Evolutionary conservation across 2,888 invertebrate species (phyloP), one percentile per base, ranked within the genome.

Genomic region (Mythimna albipuncta): DNA sequence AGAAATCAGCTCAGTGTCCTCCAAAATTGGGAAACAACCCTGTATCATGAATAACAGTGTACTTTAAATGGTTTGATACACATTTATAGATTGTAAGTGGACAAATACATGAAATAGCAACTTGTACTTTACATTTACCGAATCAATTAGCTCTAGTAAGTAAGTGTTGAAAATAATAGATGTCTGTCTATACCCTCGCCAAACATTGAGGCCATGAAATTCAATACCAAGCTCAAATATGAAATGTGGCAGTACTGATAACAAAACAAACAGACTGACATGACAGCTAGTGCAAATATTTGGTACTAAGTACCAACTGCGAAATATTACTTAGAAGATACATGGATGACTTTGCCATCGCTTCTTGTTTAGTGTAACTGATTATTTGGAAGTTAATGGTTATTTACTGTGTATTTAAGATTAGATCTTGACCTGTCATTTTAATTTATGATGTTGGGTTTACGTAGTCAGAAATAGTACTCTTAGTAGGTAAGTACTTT

Each of bases 251-350:
- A 35, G 69, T 67, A 67, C 68, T 62, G 83, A 69, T 69, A 75
- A 69, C 55, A 71, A 79, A 67, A 75, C 77, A 85, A 85, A 85
- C 70, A 82, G 57, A 26, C 66, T 21, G 41, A 52, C 58, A 64
- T 77, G 72, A 57, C 71, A 32, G 57, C 57, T 57, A 57, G 70
- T 69, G 85, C 70, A 75, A 85, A 83, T 83, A 83, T 85, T 85
- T 77, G 66, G 52, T 64, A 58, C n/a, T 10, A 6, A 59, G n/a
- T 3, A 9, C 50, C 44, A 67, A 58, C 50, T 32, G 44, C n/a
- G n/a, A 69, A 64, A 55, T 52, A n/a, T 41, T 21, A 21, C 10
- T n/a, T 58, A 82, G 82, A 73, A 73, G 50, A 57, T 50, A 26
- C n/a, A n/a, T n/a, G n/a, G n/a, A n/a, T n/a, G n/a, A n/a, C n/a